Evolutionary conservation across 2,113 vertebrate genomes (phyloP).

Genomic region (Ictalurus punctatus): DNA sequence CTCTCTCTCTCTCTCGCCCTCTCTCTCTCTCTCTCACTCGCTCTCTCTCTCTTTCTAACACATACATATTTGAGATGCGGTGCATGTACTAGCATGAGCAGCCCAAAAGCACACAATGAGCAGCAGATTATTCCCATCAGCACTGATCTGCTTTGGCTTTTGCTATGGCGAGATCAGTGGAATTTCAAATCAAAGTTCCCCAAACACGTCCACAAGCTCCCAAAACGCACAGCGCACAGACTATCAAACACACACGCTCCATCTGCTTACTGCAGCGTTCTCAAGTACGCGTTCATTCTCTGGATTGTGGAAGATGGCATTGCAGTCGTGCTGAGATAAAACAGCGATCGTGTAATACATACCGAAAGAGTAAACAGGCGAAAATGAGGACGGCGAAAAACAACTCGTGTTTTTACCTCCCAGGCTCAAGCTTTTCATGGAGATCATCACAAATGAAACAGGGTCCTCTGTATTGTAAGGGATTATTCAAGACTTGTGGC

Average conservation of each 20-base stretch:
- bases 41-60: neutral
- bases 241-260: neutral
- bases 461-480: neutral
- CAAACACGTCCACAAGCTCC: constrained; percentile 15
- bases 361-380: neutral
- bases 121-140: constrained; percentile 40
- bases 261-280: neutral
- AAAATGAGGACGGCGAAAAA: neutral
- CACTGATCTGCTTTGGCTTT: constrained; percentile 26
- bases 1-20: neutral
- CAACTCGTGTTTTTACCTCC: neutral
- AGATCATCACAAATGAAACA: neutral
- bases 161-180: constrained; percentile 27
- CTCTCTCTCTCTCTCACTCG: neutral
- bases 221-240: neutral
- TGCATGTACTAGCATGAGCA: constrained; percentile 4
- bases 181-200: constrained; percentile 47
- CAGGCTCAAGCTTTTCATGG: neutral
- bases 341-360: neutral
- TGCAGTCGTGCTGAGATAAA: neutral
- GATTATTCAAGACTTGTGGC: neutral
- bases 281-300: neutral
- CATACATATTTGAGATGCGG: constrained; percentile 28
- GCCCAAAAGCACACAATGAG: constrained; percentile 29
- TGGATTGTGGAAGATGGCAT: neutral